A percentile compares a stretch with the other conserved stretches of the same genome.
phyloP scores from a whole-genome alignment of 2,888 invertebrate species.

The Rhorus exstirpatorius region DNA sequence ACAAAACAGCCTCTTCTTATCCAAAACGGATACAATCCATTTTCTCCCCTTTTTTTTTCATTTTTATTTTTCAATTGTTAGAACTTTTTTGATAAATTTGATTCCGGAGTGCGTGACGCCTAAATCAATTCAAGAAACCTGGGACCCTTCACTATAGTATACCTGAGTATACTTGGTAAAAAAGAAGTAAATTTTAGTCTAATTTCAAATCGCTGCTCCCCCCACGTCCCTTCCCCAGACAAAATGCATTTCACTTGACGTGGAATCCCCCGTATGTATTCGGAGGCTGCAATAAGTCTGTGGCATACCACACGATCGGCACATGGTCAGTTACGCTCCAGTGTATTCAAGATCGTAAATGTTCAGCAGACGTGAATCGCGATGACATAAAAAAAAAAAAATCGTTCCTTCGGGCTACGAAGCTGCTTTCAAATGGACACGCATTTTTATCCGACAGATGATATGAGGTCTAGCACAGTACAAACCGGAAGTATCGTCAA shows the following conservation, averaged over 20 bases:
- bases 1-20: no score
- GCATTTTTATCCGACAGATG: slow-evolving; percentile 24
- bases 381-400: slow-evolving; percentile 28
- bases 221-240: no score
- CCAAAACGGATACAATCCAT: no score
- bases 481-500: slow-evolving; percentile 48
- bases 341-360: slow-evolving; percentile 55
- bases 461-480: slow-evolving; percentile 9
- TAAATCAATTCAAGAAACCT: no score
- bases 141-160: no score
- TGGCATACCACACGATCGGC: slow-evolving; percentile 35
- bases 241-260: neutral
- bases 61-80: no score
- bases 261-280: slow-evolving; percentile 25
- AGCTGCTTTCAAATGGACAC: slow-evolving; percentile 49
- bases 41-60: no score
- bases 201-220: neutral
- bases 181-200: neutral
- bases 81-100: no score
- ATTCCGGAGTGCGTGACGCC: no score
- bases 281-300: neutral
- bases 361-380: slow-evolving; percentile 37
- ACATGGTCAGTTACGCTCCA: slow-evolving; percentile 56
- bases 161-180: neutral
- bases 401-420: slow-evolving; percentile 30